phyloP scores from a whole-genome alignment of 2,797 vertebrate species.

The Trematomus bernacchii region DNA sequence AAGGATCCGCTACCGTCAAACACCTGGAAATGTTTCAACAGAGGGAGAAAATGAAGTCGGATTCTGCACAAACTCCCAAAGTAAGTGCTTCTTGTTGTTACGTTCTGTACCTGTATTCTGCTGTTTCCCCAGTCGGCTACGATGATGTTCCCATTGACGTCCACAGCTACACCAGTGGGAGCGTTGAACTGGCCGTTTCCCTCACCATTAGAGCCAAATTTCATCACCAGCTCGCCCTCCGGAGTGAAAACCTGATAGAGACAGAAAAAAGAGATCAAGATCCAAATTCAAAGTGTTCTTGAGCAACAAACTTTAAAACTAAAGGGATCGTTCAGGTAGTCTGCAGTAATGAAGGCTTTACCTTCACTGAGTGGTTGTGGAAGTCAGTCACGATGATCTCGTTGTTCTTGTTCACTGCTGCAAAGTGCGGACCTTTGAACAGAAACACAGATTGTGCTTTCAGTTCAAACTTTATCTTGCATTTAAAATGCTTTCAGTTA shows the following conservation, averaged over 20 bases:
- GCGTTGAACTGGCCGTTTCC: conserved; percentile 99
- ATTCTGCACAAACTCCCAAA: background rate
- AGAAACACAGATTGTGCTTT: background rate
- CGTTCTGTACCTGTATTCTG: conserved; percentile 91
- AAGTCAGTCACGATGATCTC: conserved; percentile 99
- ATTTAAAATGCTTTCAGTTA: background rate
- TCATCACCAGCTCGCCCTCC: conserved; percentile 96
- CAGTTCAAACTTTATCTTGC: background rate
- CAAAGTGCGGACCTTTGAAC: conserved; percentile 95
- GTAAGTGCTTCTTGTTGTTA: background rate
- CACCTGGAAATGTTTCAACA: conserved; percentile 82
- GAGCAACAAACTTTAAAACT: too few relatives aligned
- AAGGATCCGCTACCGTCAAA: conserved; percentile 98
- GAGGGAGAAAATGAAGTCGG: background rate
- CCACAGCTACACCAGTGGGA: conserved; percentile 96
- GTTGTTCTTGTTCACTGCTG: conserved; percentile 98
- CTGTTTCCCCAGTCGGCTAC: conserved; percentile 99
- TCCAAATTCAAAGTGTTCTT: background rate
- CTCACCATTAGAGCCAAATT: conserved; percentile 98
- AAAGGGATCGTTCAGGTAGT: too few relatives aligned
- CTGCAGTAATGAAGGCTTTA: conserved; percentile 62
- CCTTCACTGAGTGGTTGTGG: conserved; percentile 99
- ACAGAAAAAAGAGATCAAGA: background rate
- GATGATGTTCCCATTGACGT: conserved; percentile 96
- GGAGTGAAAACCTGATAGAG: conserved; percentile 93